phyloP scores from a whole-genome alignment of 2,797 vertebrate genomes.

The Phoxinus dragarum region DNA sequence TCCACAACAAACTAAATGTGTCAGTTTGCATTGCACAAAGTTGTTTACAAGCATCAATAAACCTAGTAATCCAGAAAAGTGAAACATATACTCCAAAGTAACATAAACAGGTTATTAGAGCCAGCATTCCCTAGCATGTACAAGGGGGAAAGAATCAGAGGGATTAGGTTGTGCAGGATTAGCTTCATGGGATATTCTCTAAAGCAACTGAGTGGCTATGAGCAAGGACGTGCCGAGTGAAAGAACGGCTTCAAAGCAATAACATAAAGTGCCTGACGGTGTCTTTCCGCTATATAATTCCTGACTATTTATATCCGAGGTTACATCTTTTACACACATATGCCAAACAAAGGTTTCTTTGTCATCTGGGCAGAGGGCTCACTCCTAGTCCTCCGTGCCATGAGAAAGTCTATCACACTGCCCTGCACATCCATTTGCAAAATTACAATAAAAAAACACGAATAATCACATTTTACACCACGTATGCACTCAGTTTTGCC shows the following conservation, averaged over 20 bases:
- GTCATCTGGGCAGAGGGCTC: slow-evolving; percentile 52
- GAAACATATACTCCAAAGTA: not conserved
- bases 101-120: slow-evolving; percentile 18
- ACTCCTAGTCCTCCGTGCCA: slow-evolving; percentile 23
- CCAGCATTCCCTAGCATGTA: slow-evolving; percentile 50
- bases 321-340: slow-evolving; percentile 58
- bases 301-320: slow-evolving; percentile 51
- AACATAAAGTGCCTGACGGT: slow-evolving; percentile 1
- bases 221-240: not conserved
- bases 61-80: not conserved
- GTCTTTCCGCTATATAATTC: slow-evolving; percentile 34
- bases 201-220: slow-evolving; percentile 32
- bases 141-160: slow-evolving; percentile 30
- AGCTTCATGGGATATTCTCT: slow-evolving; percentile 56
- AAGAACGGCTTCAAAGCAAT: slow-evolving; percentile 16
- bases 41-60: slow-evolving; percentile 1
- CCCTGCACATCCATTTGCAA: not conserved
- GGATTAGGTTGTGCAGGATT: slow-evolving; percentile 64
- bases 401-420: slow-evolving; percentile 29
- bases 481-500: not conserved
- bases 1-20: not conserved
- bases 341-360: slow-evolving; percentile 64
- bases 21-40: not conserved
- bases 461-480: not conserved
- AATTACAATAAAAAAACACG: not conserved